Evolutionary conservation across 2,797 vertebrate genomes (phyloP).

Genomic region (Dendrocincla tyrannina): DNA sequence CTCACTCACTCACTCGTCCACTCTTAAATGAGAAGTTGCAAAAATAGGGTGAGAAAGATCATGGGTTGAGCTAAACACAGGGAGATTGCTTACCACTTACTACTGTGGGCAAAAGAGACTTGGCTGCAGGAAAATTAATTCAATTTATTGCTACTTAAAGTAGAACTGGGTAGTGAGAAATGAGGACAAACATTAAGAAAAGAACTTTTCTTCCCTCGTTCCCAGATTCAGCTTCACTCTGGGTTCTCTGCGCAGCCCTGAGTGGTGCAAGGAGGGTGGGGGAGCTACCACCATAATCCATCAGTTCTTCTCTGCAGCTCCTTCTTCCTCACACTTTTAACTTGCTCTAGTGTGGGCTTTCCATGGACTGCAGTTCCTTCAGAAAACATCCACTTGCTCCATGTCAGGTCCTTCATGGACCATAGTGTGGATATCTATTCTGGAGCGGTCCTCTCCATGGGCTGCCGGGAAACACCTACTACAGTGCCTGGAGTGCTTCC

Average conservation of each 20-base stretch:
- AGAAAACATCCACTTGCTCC: neutral
- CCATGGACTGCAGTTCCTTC: neutral
- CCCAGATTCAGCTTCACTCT: neutral
- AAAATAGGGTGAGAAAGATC: neutral
- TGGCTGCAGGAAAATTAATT: neutral
- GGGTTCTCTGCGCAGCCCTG: neutral
- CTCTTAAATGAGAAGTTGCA: neutral
- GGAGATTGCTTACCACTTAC: neutral
- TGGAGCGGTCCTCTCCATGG: neutral
- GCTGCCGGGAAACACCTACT: neutral
- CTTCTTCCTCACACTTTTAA: neutral
- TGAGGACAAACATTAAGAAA: neutral
- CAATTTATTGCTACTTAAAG: neutral
- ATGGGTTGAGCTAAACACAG: neutral
- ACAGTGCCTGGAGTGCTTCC: neutral
- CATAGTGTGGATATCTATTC: neutral
- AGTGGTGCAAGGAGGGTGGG: neutral
- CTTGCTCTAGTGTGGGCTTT: neutral
- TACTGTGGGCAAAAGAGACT: neutral
- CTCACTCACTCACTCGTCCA: neutral
- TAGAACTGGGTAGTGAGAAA: neutral
- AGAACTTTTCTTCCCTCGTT: neutral
- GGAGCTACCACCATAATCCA: accelerated
- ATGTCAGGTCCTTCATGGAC: neutral
- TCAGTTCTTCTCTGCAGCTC: neutral